A percentile compares a stretch with the other conserved stretches of the same genome.
Conservation (phyloP, 2,888 invertebrate genomes). For the Meteorus colon region DNA sequence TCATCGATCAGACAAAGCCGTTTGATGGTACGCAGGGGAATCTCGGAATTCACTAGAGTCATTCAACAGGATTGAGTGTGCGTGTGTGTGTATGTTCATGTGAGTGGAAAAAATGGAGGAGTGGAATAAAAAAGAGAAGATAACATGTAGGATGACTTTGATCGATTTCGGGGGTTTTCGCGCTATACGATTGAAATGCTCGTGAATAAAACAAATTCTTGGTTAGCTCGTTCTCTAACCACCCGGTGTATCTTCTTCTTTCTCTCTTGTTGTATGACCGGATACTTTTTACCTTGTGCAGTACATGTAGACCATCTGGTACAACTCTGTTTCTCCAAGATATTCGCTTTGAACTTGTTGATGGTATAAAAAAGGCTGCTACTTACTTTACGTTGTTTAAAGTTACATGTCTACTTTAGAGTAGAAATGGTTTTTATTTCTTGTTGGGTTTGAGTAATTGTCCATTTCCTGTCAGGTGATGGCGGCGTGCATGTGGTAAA, state of each 20-base stretch:
- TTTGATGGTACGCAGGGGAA: neutral
- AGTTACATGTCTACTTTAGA: no score
- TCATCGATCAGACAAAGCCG: constrained; percentile 42
- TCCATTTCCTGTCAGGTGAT: constrained; percentile 10
- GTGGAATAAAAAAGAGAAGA: constrained; percentile 10
- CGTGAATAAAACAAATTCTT: constrained; percentile 46
- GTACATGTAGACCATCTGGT: neutral
- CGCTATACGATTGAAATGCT: constrained; percentile 24
- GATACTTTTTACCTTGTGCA: neutral
- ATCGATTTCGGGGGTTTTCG: constrained; percentile 30
- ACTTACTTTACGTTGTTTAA: constrained; percentile 8
- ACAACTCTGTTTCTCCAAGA: neutral
- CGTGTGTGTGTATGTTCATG: neutral
- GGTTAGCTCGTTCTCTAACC: neutral
- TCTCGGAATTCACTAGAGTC: constrained; percentile 8
- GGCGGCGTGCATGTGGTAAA: no score
- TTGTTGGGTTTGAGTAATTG: constrained; percentile 10
- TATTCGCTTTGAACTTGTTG: constrained; percentile 5
- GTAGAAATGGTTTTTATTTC: neutral
- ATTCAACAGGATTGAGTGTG: constrained; percentile 14
- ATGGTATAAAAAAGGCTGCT: neutral
- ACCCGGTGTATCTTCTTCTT: neutral
- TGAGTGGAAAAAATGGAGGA: neutral
- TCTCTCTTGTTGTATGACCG: constrained; percentile 1
- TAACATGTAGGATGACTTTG: constrained; percentile 35